Evolutionary conservation across 2,888 invertebrate genomes (phyloP).

Genomic region (Eupithecia inturbata): DNA sequence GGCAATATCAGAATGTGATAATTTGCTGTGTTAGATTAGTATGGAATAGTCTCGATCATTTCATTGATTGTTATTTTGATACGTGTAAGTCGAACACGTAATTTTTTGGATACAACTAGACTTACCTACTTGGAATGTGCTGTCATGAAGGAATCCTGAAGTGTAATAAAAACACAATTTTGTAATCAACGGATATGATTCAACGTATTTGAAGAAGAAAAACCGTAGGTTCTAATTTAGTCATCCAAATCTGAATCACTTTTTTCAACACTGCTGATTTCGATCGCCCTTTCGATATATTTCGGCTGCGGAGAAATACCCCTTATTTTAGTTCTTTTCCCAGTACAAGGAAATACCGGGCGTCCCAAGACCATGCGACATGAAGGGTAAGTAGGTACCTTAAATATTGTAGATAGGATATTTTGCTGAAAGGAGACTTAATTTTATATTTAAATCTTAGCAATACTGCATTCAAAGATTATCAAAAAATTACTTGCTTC

Average conservation of each 20-base stretch:
- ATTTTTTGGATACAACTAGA: neutral
- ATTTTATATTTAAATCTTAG: no score
- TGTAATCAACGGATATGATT: neutral
- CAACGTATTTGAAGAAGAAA: conserved; percentile 9
- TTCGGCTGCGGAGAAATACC: neutral
- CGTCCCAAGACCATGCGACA: no score
- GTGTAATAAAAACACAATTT: neutral
- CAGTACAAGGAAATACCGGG: neutral
- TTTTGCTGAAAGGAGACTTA: no score
- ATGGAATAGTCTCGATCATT: neutral
- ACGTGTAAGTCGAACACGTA: neutral
- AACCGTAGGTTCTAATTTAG: neutral
- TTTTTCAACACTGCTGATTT: neutral
- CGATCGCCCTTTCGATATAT: neutral
- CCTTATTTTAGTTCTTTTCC: neutral
- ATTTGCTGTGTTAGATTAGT: neutral
- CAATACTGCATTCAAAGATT: no score
- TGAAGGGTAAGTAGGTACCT: no score
- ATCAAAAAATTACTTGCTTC: no score
- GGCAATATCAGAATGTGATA: conserved; percentile 14
- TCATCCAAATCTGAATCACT: conserved; percentile 1
- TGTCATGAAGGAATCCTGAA: neutral
- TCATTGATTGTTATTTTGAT: neutral
- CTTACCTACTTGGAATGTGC: neutral
- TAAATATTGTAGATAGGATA: no score